phyloP scores from a whole-genome alignment of 1,140 invertebrate species.

The Stenopsyche tienmushanensis region DNA sequence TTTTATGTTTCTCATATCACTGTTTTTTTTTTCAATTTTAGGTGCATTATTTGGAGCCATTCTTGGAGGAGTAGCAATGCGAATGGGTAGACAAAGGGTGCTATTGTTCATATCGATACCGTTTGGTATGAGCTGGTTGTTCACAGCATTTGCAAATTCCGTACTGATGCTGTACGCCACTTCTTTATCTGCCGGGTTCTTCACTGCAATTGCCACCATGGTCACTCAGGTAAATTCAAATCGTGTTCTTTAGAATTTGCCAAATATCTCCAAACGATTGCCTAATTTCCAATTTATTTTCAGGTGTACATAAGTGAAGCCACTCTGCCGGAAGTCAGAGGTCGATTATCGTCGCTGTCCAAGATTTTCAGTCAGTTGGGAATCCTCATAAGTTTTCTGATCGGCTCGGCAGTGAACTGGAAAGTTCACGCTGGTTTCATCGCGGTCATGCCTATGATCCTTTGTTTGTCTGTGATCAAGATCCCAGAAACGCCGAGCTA shows the following conservation, averaged over 20 bases:
- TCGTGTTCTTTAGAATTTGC: neutral
- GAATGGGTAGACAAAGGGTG: slow-evolving; percentile 67
- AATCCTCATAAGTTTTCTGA: slow-evolving; percentile 75
- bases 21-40: slow-evolving; percentile 38
- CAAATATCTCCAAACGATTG: slow-evolving; percentile 10
- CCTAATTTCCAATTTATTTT: slow-evolving; percentile 44
- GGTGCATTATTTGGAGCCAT: slow-evolving; percentile 75
- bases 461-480: slow-evolving; percentile 68
- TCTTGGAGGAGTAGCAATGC: slow-evolving; percentile 73
- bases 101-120: slow-evolving; percentile 70
- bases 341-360: slow-evolving; percentile 78
- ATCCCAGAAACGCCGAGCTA: slow-evolving; percentile 84
- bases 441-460: slow-evolving; percentile 68
- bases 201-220: slow-evolving; percentile 75
- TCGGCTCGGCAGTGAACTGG: slow-evolving; percentile 82
- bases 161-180: slow-evolving; percentile 76
- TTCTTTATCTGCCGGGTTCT: slow-evolving; percentile 75
- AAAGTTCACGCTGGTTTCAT: slow-evolving; percentile 74
- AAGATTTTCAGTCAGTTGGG: slow-evolving; percentile 86
- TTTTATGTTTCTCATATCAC: no score
- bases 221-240: slow-evolving; percentile 66
- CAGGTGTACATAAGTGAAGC: slow-evolving; percentile 90
- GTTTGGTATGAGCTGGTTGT: slow-evolving; percentile 72
- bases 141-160: slow-evolving; percentile 71
- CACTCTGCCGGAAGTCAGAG: slow-evolving; percentile 79